Evolutionary conservation across 2,113 vertebrate genomes (phyloP), one percentile per base, ranked within the genome.

Genomic region (Tenebrosternarchus preto): DNA sequence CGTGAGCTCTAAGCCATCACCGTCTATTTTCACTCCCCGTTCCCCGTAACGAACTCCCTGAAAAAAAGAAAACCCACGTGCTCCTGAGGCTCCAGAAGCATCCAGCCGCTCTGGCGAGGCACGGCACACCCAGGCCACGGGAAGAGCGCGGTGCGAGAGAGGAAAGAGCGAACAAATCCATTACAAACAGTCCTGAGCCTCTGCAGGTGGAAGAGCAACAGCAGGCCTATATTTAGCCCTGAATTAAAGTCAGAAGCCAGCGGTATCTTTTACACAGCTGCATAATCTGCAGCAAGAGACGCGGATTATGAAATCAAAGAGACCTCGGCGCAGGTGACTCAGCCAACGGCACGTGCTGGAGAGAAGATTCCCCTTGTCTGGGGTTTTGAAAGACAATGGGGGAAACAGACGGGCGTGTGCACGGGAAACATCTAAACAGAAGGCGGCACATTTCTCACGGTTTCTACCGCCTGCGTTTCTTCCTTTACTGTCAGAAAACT

Each of bases 261-360:
- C 85, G 85, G 90, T 91, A 86, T 90, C 87, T 90, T 91, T 92
- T 87, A 89, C 91, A 92, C 82, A 77, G 79, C 56, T 73, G 80
- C 77, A 76, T 93, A 90, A 93, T 92, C 89, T 90, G 86, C 86
- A 89, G 87, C 89, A 84, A 86, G 86, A 90, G 88, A 89, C 86
- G 84, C 80, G 87, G 91, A 93, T 92, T 93, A 92, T 85, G 87
- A 89, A 92, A 92, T 90, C 90, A 92, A 92, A 92, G 90, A 85
- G 83, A 90, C 87, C 89, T 87, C 83, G 88, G 80, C 84, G 86
- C 87, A 91, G 89, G 91, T 91, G 89, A 87, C 80, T 90, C 82
- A 73, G 69, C 88, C 87, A 89, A 91, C 85, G 75, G 80, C 83
- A 84, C 76, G 67, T 63, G 87, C 77, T 80, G 87, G 79, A 88